Evolutionary conservation across 2,113 vertebrate species (phyloP), one percentile per base, ranked within the genome.

Genomic region (Balaenoptera acutorostrata): DNA sequence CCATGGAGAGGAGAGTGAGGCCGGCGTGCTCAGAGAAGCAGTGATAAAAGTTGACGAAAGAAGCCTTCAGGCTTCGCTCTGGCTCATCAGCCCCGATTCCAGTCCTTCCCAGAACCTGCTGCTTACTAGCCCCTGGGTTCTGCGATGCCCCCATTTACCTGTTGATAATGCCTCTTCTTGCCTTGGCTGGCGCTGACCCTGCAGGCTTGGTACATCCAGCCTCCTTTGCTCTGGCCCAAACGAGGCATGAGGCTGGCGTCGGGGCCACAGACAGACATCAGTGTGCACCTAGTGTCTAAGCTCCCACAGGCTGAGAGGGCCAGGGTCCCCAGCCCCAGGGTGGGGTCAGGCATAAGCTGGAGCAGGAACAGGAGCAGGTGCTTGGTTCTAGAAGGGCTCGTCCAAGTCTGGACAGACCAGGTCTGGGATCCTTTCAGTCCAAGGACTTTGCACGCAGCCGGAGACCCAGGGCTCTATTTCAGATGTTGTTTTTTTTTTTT

Each of bases 41-140:
- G 39, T 5, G 33, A 14, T 25, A 29, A 15, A 57, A 12, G 6
- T 25, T 11, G 20, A 80, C 39, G 36, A 31, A 18, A 29, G 63
- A 3, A 31, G 5, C 69, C 61, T 39, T 25, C 20, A 5, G 44
- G 21, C 36, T 6, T 64, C 8, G 0, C 13, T 1, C 0, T 0
- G 9, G 52, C 31, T 29, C 23, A 18, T 46, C 31, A 25, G 68
- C 59, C 13, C 23, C 23, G 4, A 13, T 55, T 57, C 55, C 27
- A 36, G 41, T 1, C 44, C 63, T 31, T 29, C 31, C 52, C 1
- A 20, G 13, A 55, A n/a, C 88, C 66, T 66, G 57, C n/a, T 17
- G 7, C 44, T 55, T 59, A 23, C 44, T 46, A n/a, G 64, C 8
- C 17, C 25, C 0, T 14, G 44, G 31, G n/a, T 31, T 46, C 87